A percentile compares a stretch with the other conserved stretches of the same genome.
phyloP scores from a whole-genome alignment of 2,888 invertebrate species.

The Iselma pallidipennis region DNA sequence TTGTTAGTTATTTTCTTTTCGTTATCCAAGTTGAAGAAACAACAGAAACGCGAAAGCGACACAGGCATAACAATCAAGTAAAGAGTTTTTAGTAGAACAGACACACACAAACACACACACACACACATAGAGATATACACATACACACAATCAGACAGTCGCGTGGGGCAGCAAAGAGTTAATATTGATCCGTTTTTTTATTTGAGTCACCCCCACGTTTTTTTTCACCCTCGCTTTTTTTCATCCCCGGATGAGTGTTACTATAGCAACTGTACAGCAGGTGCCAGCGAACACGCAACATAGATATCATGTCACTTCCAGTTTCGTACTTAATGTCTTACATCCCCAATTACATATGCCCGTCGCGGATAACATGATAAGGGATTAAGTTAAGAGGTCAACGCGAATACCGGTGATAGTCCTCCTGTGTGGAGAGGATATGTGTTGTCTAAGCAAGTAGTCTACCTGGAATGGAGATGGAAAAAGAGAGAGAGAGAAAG shows the following conservation, averaged over 20 bases:
- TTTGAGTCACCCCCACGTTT: slow-evolving; percentile 67
- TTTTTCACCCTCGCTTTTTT: slow-evolving; percentile 62
- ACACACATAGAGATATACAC: background rate
- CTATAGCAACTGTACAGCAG: slow-evolving; percentile 66
- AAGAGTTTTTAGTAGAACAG: slow-evolving; percentile 37
- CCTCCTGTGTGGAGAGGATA: background rate
- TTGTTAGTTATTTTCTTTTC: background rate
- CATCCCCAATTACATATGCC: slow-evolving; percentile 41
- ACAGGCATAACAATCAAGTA: slow-evolving; percentile 42
- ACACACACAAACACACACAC: background rate
- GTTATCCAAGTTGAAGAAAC: background rate
- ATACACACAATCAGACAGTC: slow-evolving; percentile 44
- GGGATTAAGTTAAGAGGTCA: slow-evolving; percentile 1
- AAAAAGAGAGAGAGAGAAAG: too few species aligned
- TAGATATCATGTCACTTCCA: slow-evolving; percentile 55
- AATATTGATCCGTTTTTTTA: slow-evolving; percentile 71
- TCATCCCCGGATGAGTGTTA: slow-evolving; percentile 64
- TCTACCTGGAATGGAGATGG: background rate
- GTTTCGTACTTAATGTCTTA: slow-evolving; percentile 50
- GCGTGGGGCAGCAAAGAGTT: slow-evolving; percentile 65
- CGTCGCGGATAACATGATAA: slow-evolving; percentile 4
- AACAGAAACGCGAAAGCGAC: slow-evolving; percentile 10
- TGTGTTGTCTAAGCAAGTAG: background rate
- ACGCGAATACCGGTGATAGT: background rate
- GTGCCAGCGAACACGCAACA: slow-evolving; percentile 58